Evolutionary conservation across 2,797 vertebrate genomes (phyloP).

Genomic region (Molossus alvarezi): DNA sequence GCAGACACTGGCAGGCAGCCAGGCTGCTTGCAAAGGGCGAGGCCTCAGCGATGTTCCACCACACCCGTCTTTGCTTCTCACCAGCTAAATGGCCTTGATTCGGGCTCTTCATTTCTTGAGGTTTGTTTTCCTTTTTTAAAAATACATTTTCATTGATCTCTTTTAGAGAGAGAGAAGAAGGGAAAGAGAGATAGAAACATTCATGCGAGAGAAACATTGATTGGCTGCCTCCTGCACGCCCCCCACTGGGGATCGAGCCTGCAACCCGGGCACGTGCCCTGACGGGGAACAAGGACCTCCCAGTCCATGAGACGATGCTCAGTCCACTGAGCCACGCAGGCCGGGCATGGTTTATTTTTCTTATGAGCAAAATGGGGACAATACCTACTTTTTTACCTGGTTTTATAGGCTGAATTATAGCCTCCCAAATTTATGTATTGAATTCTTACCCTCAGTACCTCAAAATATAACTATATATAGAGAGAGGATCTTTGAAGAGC

Average conservation of each 20-base stretch:
- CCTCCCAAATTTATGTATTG: neutral
- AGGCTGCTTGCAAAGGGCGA: neutral
- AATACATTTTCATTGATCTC: no score
- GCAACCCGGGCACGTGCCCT: no score
- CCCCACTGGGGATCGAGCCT: no score
- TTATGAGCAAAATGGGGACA: neutral
- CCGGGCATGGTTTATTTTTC: neutral
- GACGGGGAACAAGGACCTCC: no score
- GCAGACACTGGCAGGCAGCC: neutral
- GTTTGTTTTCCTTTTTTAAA: neutral
- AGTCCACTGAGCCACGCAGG: no score
- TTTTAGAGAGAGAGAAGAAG: no score
- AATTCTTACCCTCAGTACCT: neutral
- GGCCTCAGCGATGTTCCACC: neutral
- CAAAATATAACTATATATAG: neutral
- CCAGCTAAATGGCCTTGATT: neutral
- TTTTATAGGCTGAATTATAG: neutral
- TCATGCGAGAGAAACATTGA: no score
- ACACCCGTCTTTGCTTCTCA: neutral
- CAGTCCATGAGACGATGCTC: no score
- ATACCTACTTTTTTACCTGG: neutral
- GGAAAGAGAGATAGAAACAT: no score
- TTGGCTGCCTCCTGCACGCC: no score
- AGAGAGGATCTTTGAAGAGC: neutral
- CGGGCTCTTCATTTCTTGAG: neutral